Percentiles rank a stretch among this genome's conserved stretches.
Evolutionary conservation across 1,140 invertebrate species (phyloP).

Genomic region (Fopius arisanus): DNA sequence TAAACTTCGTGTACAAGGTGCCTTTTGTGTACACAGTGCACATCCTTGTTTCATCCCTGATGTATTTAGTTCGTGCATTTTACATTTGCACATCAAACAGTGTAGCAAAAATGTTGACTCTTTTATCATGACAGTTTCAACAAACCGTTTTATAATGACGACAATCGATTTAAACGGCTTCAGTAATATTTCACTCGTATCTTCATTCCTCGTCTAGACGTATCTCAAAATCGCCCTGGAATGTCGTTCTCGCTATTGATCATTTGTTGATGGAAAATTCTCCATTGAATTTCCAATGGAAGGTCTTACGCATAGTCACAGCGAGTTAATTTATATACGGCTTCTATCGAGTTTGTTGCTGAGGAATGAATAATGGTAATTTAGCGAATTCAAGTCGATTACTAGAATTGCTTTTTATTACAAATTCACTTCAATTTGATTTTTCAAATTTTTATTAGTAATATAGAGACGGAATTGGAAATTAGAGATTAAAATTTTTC

Average conservation of each 20-base stretch:
- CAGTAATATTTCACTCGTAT: background rate
- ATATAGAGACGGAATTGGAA: too few species aligned
- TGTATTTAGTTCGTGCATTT: background rate
- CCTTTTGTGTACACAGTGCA: background rate
- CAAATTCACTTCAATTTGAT: too few species aligned
- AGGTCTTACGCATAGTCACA: too few species aligned
- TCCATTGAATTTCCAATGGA: too few species aligned
- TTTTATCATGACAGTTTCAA: background rate
- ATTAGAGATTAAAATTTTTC: too few species aligned
- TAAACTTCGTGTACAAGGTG: background rate
- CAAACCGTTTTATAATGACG: background rate
- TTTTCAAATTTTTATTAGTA: too few species aligned
- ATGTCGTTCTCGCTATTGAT: background rate
- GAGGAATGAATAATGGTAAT: too few species aligned
- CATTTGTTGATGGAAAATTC: too few species aligned
- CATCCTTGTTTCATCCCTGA: background rate
- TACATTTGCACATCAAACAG: constrained; percentile 16
- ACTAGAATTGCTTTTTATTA: too few species aligned
- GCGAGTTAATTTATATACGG: too few species aligned
- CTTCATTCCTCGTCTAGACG: background rate
- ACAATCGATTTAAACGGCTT: background rate
- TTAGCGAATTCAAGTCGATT: too few species aligned
- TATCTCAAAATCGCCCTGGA: background rate
- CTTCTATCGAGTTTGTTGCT: too few species aligned
- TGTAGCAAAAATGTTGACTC: background rate